A percentile compares a stretch with the other conserved stretches of the same genome.
Evolutionary conservation across 2,797 vertebrate species (phyloP).

Genomic region (Typhlichthys subterraneus): DNA sequence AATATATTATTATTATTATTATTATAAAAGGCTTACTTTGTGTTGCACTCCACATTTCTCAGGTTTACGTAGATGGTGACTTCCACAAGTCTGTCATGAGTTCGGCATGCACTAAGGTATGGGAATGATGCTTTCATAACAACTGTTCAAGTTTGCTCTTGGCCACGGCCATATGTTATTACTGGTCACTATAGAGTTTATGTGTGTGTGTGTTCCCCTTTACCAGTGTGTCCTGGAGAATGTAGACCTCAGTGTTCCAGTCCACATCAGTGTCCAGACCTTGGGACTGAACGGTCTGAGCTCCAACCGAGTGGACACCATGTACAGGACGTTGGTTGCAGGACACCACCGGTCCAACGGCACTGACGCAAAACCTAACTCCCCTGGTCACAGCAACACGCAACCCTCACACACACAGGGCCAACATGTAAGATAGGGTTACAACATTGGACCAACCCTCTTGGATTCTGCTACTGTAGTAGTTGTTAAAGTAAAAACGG

Average conservation of each 20-base stretch:
- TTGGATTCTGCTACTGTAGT: background rate
- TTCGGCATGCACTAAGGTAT: slow-evolving; percentile 70
- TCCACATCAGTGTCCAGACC: slow-evolving; percentile 59
- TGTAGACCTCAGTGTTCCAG: slow-evolving; percentile 45
- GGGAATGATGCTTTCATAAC: background rate
- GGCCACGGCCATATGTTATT: background rate
- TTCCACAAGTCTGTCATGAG: slow-evolving; percentile 65
- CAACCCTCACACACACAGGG: background rate
- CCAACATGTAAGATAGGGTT: slow-evolving; percentile 32
- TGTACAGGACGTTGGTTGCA: slow-evolving; percentile 18
- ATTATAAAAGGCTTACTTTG: background rate
- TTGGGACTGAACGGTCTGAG: slow-evolving; percentile 64
- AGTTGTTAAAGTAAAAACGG: too few relatives aligned
- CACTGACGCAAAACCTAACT: slow-evolving; percentile 11
- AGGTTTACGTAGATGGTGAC: slow-evolving; percentile 63
- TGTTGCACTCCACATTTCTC: background rate
- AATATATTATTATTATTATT: background rate
- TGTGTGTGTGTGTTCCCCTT: slow-evolving; percentile 7
- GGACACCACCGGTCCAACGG: slow-evolving; percentile 5
- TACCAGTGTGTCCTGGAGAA: slow-evolving; percentile 66
- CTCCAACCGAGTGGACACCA: slow-evolving; percentile 49
- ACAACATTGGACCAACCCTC: background rate
- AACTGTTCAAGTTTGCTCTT: too few relatives aligned
- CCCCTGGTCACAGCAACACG: slow-evolving; percentile 3
- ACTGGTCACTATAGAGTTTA: too few relatives aligned